phyloP scores from a whole-genome alignment of 1,140 invertebrate genomes.

The Neodiprion pinetum region DNA sequence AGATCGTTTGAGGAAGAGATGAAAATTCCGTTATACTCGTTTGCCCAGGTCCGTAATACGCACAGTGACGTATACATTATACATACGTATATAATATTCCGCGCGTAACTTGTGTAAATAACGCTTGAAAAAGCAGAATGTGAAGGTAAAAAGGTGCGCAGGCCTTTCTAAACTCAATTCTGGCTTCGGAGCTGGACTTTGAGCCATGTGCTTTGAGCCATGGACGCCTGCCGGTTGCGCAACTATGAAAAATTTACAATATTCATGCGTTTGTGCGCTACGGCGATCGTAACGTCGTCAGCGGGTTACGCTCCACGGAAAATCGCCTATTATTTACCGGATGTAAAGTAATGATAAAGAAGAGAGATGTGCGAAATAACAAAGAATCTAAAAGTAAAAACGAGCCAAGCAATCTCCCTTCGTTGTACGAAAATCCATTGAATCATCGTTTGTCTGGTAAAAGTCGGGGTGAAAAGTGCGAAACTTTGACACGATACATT shows the following conservation, averaged over 20 bases:
- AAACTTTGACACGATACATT: no score
- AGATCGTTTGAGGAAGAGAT: neutral
- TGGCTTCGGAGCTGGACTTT: neutral
- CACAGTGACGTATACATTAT: neutral
- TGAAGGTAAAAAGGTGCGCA: neutral
- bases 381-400: no score
- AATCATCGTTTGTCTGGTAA: no score
- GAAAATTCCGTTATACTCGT: neutral
- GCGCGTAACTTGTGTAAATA: neutral
- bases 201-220: neutral
- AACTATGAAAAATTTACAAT: neutral
- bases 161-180: slow-evolving; percentile 2
- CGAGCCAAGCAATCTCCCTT: no score
- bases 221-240: neutral
- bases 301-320: no score
- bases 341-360: no score
- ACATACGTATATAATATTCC: neutral
- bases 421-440: no score
- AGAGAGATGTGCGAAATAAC: no score
- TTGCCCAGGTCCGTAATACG: neutral
- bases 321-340: no score
- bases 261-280: neutral
- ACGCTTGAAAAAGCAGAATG: slow-evolving; percentile 1
- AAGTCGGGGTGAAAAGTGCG: no score
- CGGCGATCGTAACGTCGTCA: no score